Evolutionary conservation across 2,113 vertebrate species (phyloP).

Genomic region (Peromyscus leucopus): DNA sequence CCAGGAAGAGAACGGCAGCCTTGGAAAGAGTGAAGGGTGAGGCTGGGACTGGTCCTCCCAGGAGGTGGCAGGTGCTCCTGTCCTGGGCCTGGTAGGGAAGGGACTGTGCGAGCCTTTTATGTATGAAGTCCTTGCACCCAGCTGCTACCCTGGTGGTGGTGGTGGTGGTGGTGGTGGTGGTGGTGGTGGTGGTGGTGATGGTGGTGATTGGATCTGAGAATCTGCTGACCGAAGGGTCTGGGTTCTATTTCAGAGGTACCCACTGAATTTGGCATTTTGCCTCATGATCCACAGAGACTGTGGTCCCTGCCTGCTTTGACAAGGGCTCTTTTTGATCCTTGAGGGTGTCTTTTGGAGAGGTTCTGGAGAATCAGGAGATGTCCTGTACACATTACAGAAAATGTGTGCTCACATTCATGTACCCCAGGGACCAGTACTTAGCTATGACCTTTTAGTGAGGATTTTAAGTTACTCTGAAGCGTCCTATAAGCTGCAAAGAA

Average conservation of each 20-base stretch:
- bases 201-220: background rate
- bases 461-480: background rate
- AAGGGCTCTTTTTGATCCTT: background rate
- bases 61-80: background rate
- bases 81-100: background rate
- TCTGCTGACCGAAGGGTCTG: background rate
- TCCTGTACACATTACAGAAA: background rate
- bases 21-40: background rate
- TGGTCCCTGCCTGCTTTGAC: background rate
- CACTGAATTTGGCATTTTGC: background rate
- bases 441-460: background rate
- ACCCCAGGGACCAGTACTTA: background rate
- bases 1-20: background rate
- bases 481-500: background rate
- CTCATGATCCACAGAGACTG: fast-evolving
- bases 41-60: background rate
- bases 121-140: background rate
- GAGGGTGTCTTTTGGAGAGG: background rate
- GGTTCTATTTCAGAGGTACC: background rate
- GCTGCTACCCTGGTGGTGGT: background rate
- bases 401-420: fast-evolving
- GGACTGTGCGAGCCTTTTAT: background rate
- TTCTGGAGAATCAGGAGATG: background rate
- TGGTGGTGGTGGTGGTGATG: no score
- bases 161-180: no score